Evolutionary conservation across 2,888 invertebrate species (phyloP), one percentile per base, ranked within the genome.

Genomic region (Phalera bucephala): DNA sequence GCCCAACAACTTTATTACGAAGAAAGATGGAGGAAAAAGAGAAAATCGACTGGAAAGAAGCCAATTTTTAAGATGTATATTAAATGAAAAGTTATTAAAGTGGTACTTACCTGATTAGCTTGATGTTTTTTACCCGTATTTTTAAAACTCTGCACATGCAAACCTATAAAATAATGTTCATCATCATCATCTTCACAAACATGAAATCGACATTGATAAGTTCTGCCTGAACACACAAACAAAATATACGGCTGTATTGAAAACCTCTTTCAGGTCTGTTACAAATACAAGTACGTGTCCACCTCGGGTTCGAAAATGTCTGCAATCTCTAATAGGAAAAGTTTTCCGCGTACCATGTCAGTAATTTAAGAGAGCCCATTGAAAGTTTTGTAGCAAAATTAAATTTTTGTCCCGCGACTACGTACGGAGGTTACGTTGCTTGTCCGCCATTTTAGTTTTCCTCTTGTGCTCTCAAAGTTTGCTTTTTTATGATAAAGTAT

Each of bases 291-390:
- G n/a, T n/a, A 38, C 10, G 8, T 23, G 17, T 29, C 31, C 27
- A 27, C 36, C 3, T 14, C 11, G n/a, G 13, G 37, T 36, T 55
- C 28, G 34, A 38, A 45, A 41, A 41, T 41, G 44, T 46, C 46
- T 40, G 46, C 52, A 45, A 49, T 50, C 57, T 66, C 63, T 77
- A 78, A 75, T 73, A 78, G 69, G 77, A 75, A 81, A 81, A 82
- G 59, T 80, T 81, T 19, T 19, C 9, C 40, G 33, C 40, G 62
- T 63, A 67, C 69, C 63, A 69, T 63, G 74, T 74, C 70, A 72
- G 79, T 79, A 73, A 80, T 76, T 80, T 78, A 74, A 72, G 70
- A 73, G 70, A 64, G 65, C 45, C 66, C 67, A 68, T 72, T 73
- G 45, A 70, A 76, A 80, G 70, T 80, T 78, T 59, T 64, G 67